A percentile compares a stretch with the other conserved stretches of the same genome.
Evolutionary conservation across 2,797 vertebrate species (phyloP).

Genomic region (Hypotaenidia philippensis): DNA sequence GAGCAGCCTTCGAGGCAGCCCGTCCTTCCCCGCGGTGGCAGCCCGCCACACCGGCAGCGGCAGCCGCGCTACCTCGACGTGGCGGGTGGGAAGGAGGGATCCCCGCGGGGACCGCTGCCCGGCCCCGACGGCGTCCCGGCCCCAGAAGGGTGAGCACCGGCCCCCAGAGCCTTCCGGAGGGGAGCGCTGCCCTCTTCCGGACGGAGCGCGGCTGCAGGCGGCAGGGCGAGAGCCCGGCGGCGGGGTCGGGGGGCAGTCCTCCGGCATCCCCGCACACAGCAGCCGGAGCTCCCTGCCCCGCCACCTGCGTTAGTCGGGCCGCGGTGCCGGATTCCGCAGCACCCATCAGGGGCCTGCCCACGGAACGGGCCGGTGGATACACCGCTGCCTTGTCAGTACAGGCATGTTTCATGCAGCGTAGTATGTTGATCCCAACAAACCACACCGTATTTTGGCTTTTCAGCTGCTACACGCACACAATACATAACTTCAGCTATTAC

Average conservation of each 20-base stretch:
- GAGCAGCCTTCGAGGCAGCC: background rate
- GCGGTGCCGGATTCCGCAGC: rapidly evolving
- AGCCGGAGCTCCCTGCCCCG: rapidly evolving
- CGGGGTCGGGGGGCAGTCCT: too few relatives aligned
- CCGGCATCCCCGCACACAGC: too few relatives aligned
- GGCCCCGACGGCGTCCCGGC: background rate
- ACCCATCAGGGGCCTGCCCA: rapidly evolving
- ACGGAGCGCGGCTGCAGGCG: background rate
- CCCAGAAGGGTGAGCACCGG: background rate
- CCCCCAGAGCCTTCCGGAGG: background rate
- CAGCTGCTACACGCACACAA: rapidly evolving
- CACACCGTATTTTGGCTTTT: rapidly evolving
- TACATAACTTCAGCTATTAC: rapidly evolving
- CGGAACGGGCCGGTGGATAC: rapidly evolving
- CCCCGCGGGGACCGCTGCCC: background rate
- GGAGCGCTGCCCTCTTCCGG: conserved; percentile 38
- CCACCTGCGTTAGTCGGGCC: too few relatives aligned
- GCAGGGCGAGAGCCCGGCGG: too few relatives aligned
- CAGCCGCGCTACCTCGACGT: background rate
- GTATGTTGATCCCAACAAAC: rapidly evolving
- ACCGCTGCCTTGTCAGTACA: rapidly evolving
- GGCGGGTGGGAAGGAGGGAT: background rate
- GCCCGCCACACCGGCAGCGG: background rate
- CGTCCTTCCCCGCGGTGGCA: background rate
- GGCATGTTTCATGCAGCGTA: rapidly evolving